Percentiles rank a stretch among this genome's conserved stretches.
Evolutionary conservation across 2,888 invertebrate species (phyloP).

Genomic region (Blastobasis lacticolella): DNA sequence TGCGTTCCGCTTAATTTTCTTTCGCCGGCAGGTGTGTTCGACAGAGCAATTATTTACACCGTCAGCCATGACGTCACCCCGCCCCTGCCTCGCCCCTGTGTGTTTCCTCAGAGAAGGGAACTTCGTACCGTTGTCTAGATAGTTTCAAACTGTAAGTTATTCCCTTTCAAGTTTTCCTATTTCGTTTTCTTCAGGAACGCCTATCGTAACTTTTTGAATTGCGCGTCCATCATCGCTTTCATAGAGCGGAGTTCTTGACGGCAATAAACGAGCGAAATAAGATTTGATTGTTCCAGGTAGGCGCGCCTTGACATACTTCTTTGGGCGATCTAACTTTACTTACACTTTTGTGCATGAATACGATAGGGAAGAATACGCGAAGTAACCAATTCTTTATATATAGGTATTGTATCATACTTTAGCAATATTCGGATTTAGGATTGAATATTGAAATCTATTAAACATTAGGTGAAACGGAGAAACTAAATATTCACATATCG

Average conservation of each 20-base stretch:
- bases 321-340: no score
- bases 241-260: slow-evolving; percentile 11
- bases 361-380: no score
- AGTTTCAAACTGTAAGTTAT: slow-evolving; percentile 49
- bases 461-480: no score
- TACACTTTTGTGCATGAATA: no score
- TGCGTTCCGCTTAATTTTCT: slow-evolving; percentile 74
- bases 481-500: no score
- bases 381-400: no score
- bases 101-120: slow-evolving; percentile 43
- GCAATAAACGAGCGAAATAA: slow-evolving; percentile 7
- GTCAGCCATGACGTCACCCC: slow-evolving; percentile 62
- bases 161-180: slow-evolving; percentile 38
- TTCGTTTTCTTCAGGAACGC: slow-evolving; percentile 29
- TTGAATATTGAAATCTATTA: no score
- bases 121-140: slow-evolving; percentile 51
- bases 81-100: slow-evolving; percentile 23
- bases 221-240: slow-evolving; percentile 20
- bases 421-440: no score
- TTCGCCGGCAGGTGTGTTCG: slow-evolving; percentile 73
- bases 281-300: slow-evolving; percentile 5
- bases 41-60: slow-evolving; percentile 74
- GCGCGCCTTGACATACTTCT: not conserved
- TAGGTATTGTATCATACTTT: no score
- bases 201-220: slow-evolving; percentile 29